These are phyloP conservation scores for Lophius americanus DNA, from an alignment of 2,797 vertebrate species.

Conservation along the genomic window DNA sequence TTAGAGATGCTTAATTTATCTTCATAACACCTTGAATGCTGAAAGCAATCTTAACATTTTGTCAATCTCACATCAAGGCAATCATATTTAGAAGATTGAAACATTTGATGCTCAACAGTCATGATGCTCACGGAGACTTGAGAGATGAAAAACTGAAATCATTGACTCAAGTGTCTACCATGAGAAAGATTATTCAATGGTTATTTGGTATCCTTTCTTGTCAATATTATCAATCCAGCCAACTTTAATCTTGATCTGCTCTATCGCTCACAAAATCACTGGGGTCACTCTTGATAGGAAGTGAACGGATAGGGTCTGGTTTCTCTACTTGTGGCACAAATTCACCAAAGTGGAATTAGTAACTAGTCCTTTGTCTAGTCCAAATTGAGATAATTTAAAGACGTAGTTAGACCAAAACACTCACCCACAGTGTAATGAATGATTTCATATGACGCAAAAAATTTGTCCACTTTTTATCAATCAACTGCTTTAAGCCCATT, in stretches of 20 bases:
- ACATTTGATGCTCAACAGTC: neutral
- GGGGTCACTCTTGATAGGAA: neutral
- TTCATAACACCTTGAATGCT: neutral
- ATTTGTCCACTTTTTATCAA: neutral
- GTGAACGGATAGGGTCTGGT: neutral
- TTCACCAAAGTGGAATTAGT: neutral
- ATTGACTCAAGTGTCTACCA: too few relatives aligned
- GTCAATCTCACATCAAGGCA: neutral
- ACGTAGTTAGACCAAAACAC: neutral
- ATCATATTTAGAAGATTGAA: neutral
- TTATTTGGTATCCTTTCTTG: too few relatives aligned
- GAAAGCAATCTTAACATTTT: neutral
- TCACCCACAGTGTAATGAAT: neutral
- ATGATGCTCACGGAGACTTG: neutral
- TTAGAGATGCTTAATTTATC: conserved; percentile 13
- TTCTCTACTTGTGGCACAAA: neutral
- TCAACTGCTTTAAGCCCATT: neutral
- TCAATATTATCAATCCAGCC: neutral
- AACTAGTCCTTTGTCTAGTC: neutral
- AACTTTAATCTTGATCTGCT: neutral
- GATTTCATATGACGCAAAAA: neutral
- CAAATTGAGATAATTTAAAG: neutral
- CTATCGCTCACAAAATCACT: neutral
- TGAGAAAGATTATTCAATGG: too few relatives aligned
- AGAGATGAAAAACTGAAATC: neutral